Conservation (phyloP, 2,888 invertebrate genomes). For the Hirtodrosophila alboralis region DNA sequence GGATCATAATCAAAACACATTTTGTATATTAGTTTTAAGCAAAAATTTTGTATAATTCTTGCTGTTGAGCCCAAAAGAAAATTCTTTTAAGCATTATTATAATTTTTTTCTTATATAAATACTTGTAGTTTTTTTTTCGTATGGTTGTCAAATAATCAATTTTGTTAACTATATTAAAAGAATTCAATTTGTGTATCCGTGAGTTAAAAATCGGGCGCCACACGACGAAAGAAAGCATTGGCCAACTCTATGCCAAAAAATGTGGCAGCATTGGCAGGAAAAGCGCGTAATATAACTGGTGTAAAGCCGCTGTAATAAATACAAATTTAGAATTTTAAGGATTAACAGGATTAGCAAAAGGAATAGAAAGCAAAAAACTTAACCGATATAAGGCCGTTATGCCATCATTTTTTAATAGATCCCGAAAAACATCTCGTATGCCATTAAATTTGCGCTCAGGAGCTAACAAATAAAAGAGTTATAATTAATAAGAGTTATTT, state of each 20-base stretch:
- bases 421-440: slow-evolving; percentile 93
- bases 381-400: slow-evolving; percentile 92
- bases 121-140: slow-evolving; percentile 9
- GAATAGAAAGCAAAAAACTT: neutral
- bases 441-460: slow-evolving; percentile 98
- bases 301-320: slow-evolving; percentile 87
- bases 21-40: slow-evolving; percentile 53
- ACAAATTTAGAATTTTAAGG: neutral
- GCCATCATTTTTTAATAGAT: slow-evolving; percentile 94
- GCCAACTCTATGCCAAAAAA: slow-evolving; percentile 96
- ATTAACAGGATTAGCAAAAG: too few relatives aligned
- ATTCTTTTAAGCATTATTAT: slow-evolving; percentile 2
- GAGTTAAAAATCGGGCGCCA: slow-evolving; percentile 49
- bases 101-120: slow-evolving; percentile 28
- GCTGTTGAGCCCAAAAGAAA: slow-evolving; percentile 17
- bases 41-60: slow-evolving; percentile 30
- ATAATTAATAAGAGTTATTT: neutral
- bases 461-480: slow-evolving; percentile 85
- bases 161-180: slow-evolving; percentile 6
- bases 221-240: slow-evolving; percentile 87
- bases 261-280: slow-evolving; percentile 99
- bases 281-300: slow-evolving; percentile 98
- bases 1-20: slow-evolving; percentile 21
- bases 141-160: slow-evolving; percentile 15
- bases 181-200: neutral